Evolutionary conservation across 2,888 invertebrate species (phyloP), one percentile per base, ranked within the genome.

Genomic region (Acronicta aceris): DNA sequence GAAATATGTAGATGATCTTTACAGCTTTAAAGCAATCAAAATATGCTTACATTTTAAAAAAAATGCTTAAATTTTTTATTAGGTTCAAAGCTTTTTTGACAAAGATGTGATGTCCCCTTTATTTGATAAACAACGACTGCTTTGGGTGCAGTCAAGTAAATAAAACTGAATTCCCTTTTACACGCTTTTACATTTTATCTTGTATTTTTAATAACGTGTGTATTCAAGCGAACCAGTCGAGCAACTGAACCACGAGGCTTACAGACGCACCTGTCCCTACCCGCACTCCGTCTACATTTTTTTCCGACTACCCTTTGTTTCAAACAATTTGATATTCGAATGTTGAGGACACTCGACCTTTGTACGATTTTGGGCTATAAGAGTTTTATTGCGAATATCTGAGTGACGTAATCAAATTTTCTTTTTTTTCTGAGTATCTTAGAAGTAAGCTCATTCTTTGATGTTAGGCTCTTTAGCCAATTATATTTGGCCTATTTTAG

Each of bases 301-400:
- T 45, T 43, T 12, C 33, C 15, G 2, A 5, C 17, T 33, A 48
- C 47, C 47, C 33, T 63, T 50, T 49, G 55, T 66, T 59, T 63
- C 60, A 57, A 63, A 60, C 59, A 64, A 67, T 67, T 67, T 58
- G 43, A 67, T 63, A 60, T 54, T 41, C 38, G 60, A 63, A 63
- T 58, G 63, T 52, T 60, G 48, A 59, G 53, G 56, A 59, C 63
- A 25, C 50, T 50, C 49, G 52, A 61, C 62, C 62, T 60, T 55
- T 60, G 51, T 63, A 59, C 53, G 50, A 65, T 69, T 65, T 58
- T 55, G 42, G 42, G 56, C 52, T 56, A 57, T 55, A 43, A 9
- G 40, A 4, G 33, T 38, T 40, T 49, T 67, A 60, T 62, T 56
- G 38, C n/a, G 38, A 38, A 38, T n/a, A 38, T 38, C n/a, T 38